Evolutionary conservation across 2,113 vertebrate genomes (phyloP).

Genomic region (Microcebus ravelobensis): DNA sequence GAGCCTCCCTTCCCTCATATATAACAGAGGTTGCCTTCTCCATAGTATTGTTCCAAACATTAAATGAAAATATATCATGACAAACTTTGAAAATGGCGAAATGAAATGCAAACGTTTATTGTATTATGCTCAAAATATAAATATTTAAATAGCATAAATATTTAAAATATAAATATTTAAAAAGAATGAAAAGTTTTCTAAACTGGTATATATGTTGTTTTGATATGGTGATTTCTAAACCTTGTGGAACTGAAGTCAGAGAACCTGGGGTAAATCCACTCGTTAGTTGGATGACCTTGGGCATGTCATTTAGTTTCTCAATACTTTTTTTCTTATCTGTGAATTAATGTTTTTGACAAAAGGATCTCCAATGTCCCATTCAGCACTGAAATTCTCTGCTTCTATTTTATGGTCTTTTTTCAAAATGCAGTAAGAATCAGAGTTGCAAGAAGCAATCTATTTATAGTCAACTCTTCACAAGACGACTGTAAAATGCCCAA

Average conservation of each 20-base stretch:
- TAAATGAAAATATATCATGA: neutral
- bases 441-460: constrained; percentile 45
- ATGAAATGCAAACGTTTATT: neutral
- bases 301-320: neutral
- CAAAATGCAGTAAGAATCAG: constrained; percentile 23
- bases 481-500: constrained; percentile 31
- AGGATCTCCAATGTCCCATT: neutral
- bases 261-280: neutral
- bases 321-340: neutral
- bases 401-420: constrained; percentile 50
- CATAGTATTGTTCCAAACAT: neutral
- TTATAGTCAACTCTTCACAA: constrained; percentile 54
- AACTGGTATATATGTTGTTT: neutral
- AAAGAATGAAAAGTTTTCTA: neutral
- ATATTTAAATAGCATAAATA: neutral
- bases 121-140: neutral
- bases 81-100: constrained; percentile 12
- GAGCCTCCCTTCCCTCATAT: neutral
- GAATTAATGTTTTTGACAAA: constrained; percentile 41
- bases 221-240: neutral
- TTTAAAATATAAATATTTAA: neutral
- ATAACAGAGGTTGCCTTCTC: neutral
- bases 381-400: neutral
- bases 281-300: neutral
- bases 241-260: neutral